phyloP scores from a whole-genome alignment of 1,140 invertebrate genomes.

The Drosophila lini region DNA sequence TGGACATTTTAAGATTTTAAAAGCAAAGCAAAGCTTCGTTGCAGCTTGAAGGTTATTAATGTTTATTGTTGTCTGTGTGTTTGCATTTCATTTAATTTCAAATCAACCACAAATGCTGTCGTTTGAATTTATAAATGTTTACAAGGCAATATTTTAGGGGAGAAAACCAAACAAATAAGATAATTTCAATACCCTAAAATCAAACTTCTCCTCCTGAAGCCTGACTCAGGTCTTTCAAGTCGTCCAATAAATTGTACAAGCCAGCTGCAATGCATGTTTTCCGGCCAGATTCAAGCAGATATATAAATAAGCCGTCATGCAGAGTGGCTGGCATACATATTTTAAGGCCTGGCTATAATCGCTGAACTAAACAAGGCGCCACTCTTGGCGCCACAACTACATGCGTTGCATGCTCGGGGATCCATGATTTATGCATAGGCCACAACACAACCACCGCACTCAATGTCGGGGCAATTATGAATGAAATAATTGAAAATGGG shows the following conservation, averaged over 20 bases:
- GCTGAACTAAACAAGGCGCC: conserved; percentile 33
- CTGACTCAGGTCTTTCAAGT: neutral
- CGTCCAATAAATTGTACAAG: neutral
- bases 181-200: neutral
- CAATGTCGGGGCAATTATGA: conserved; percentile 40
- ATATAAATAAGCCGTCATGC: conserved; percentile 7
- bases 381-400: conserved; percentile 33
- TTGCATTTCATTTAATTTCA: conserved; percentile 7
- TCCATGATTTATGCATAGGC: conserved; percentile 67
- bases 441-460: neutral
- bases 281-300: conserved; percentile 15
- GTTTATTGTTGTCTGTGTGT: neutral
- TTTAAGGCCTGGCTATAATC: conserved; percentile 45
- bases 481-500: conserved; percentile 41
- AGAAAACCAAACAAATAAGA: neutral
- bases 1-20: conserved; percentile 19
- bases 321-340: conserved; percentile 9
- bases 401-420: conserved; percentile 53
- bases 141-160: neutral
- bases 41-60: conserved; percentile 17
- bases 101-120: conserved; percentile 1
- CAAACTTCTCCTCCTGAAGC: neutral
- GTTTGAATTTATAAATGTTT: neutral
- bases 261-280: conserved; percentile 25
- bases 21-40: neutral